Percentiles rank a stretch among this genome's conserved stretches.
Evolutionary conservation across 1,140 invertebrate species (phyloP).

Genomic region (Chrysomallon squamiferum): DNA sequence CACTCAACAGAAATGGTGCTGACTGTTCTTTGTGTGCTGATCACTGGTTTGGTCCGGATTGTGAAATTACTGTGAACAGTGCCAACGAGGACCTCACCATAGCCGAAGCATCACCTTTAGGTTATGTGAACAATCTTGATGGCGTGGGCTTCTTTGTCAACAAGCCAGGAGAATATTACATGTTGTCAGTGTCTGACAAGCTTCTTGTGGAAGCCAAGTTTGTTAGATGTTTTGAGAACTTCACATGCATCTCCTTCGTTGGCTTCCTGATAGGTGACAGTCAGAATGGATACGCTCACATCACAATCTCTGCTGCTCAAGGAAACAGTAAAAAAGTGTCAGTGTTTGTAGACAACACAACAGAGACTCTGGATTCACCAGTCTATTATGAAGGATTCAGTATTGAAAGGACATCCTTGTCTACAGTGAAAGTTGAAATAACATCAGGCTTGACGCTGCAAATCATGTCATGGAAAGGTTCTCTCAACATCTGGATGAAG

Average conservation of each 20-base stretch:
- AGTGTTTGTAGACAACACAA: slow-evolving; percentile 17
- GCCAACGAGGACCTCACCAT: background rate
- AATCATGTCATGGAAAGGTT: slow-evolving; percentile 18
- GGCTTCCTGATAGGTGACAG: slow-evolving; percentile 25
- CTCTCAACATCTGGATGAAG: slow-evolving; percentile 15
- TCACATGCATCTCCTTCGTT: slow-evolving; percentile 29
- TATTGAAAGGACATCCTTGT: slow-evolving; percentile 14
- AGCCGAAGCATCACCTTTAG: slow-evolving; percentile 14
- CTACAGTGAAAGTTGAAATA: slow-evolving; percentile 18
- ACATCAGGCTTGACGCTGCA: slow-evolving; percentile 7
- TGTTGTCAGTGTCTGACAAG: slow-evolving; percentile 22
- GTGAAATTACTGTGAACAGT: slow-evolving; percentile 23
- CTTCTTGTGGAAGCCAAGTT: slow-evolving; percentile 30
- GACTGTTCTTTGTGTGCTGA: slow-evolving; percentile 28
- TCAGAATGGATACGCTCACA: slow-evolving; percentile 19
- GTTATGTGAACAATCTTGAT: slow-evolving; percentile 27
- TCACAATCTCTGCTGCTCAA: slow-evolving; percentile 19
- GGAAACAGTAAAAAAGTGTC: slow-evolving; percentile 9
- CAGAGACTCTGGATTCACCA: slow-evolving; percentile 15
- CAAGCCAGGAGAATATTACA: slow-evolving; percentile 17
- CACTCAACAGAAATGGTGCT: slow-evolving; percentile 24
- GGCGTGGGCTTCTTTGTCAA: slow-evolving; percentile 26
- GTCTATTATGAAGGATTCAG: slow-evolving; percentile 26
- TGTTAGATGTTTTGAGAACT: slow-evolving; percentile 30
- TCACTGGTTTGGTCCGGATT: slow-evolving; percentile 34